Evolutionary conservation across 1,140 invertebrate species (phyloP).

Genomic region (Chrysopa pallens): DNA sequence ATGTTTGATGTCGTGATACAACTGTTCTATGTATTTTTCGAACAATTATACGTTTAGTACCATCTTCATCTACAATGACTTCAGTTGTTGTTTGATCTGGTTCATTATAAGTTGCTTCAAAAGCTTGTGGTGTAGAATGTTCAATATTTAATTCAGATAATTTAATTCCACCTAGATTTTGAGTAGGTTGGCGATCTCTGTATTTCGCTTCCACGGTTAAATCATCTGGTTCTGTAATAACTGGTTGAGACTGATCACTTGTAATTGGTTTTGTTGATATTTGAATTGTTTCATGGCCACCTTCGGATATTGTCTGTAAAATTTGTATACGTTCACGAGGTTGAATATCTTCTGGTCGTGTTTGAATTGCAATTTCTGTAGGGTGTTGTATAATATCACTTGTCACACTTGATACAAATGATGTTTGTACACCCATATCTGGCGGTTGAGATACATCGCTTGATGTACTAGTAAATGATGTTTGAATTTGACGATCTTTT

Average conservation of each 20-base stretch:
- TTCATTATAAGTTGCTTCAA: constrained; percentile 58
- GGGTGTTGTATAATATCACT: background rate
- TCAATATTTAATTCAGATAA: constrained; percentile 42
- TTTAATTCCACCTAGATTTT: constrained; percentile 17
- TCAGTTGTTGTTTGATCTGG: constrained; percentile 60
- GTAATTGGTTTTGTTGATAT: constrained; percentile 45
- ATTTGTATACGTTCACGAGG: constrained; percentile 51
- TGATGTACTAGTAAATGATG: constrained; percentile 26
- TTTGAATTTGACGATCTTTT: constrained; percentile 37
- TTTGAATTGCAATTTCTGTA: background rate
- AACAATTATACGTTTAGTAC: constrained; percentile 62
- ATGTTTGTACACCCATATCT: constrained; percentile 11
- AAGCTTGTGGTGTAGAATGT: constrained; percentile 46
- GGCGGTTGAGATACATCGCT: constrained; percentile 11
- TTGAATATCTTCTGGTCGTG: constrained; percentile 11
- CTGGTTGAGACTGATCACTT: constrained; percentile 22
- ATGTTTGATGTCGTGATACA: constrained; percentile 29
- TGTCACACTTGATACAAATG: background rate
- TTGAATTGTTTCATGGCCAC: constrained; percentile 56
- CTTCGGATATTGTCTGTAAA: constrained; percentile 36
- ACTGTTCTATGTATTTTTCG: constrained; percentile 41
- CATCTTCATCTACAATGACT: constrained; percentile 59
- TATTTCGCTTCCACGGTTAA: constrained; percentile 59
- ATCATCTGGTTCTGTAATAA: constrained; percentile 28
- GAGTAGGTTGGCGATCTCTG: constrained; percentile 27